Conservation (phyloP, 1,140 invertebrate genomes). For the Drosophila kepulauana region DNA sequence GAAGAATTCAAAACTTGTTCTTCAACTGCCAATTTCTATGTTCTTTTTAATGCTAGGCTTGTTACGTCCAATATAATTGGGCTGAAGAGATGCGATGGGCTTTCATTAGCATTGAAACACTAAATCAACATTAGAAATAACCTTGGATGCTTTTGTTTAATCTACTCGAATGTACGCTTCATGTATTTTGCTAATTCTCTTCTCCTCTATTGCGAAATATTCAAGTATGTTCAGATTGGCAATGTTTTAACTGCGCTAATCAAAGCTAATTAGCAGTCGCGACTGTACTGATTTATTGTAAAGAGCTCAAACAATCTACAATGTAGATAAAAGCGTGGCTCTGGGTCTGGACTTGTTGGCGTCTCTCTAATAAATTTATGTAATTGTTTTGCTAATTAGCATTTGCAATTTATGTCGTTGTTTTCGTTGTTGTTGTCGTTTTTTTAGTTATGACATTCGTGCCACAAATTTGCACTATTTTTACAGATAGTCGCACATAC, state of each 20-base stretch:
- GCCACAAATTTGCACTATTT: slow-evolving; percentile 59
- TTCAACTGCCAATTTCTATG: not conserved
- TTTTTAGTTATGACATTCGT: slow-evolving; percentile 77
- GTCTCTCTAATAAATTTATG: slow-evolving; percentile 76
- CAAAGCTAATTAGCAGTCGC: slow-evolving; percentile 66
- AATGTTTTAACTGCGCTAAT: slow-evolving; percentile 54
- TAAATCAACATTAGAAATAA: no score
- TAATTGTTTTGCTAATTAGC: slow-evolving; percentile 78
- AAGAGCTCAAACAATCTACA: slow-evolving; percentile 54
- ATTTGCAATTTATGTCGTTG: slow-evolving; percentile 60
- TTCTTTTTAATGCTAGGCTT: not conserved
- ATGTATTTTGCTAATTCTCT: no score
- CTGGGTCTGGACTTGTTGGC: slow-evolving; percentile 56
- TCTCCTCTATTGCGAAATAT: slow-evolving; percentile 8
- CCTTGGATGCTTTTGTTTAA: no score
- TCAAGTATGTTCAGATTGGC: not conserved
- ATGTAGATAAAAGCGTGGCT: slow-evolving; percentile 29
- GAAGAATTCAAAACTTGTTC: slow-evolving; percentile 3
- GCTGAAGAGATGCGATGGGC: no score
- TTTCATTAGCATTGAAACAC: no score
- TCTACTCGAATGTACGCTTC: no score
- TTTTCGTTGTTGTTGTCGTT: slow-evolving; percentile 21
- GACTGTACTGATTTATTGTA: slow-evolving; percentile 41
- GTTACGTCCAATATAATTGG: not conserved
- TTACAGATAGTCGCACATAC: slow-evolving; percentile 37